Evolutionary conservation across 2,797 vertebrate genomes (phyloP).

Genomic region (Glossophaga mutica): DNA sequence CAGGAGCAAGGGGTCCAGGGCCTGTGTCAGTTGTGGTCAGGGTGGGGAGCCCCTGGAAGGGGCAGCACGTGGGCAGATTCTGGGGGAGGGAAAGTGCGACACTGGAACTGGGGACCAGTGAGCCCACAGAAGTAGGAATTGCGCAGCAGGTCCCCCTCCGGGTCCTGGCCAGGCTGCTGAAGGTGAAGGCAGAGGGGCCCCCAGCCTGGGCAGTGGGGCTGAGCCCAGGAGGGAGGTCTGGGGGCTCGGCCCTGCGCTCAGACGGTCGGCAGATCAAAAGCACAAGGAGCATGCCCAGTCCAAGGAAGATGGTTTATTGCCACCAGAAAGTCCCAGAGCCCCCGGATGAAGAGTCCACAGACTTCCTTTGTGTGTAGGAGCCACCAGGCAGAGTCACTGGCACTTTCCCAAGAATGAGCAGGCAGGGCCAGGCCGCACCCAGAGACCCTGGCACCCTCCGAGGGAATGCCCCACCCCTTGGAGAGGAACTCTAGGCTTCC

Average conservation of each 20-base stretch:
- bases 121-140: not conserved
- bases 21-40: too few species aligned
- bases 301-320: not conserved
- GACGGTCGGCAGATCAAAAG: fast-evolving
- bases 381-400: fast-evolving
- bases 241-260: fast-evolving
- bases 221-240: fast-evolving
- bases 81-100: not conserved
- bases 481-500: conserved; percentile 50
- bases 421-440: not conserved
- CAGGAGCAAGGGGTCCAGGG: fast-evolving
- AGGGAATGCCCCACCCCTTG: fast-evolving
- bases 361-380: fast-evolving
- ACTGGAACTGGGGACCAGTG: too few species aligned
- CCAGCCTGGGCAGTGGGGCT: too few species aligned
- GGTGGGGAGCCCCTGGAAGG: not conserved
- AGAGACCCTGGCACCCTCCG: fast-evolving
- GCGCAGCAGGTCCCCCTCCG: not conserved
- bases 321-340: fast-evolving
- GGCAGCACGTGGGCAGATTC: not conserved
- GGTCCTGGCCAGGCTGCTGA: not conserved
- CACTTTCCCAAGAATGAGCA: not conserved
- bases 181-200: not conserved
- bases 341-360: fast-evolving
- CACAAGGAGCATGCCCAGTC: fast-evolving